Evolutionary conservation across 2,113 vertebrate genomes (phyloP).

Genomic region (Oenanthe melanoleuca): DNA sequence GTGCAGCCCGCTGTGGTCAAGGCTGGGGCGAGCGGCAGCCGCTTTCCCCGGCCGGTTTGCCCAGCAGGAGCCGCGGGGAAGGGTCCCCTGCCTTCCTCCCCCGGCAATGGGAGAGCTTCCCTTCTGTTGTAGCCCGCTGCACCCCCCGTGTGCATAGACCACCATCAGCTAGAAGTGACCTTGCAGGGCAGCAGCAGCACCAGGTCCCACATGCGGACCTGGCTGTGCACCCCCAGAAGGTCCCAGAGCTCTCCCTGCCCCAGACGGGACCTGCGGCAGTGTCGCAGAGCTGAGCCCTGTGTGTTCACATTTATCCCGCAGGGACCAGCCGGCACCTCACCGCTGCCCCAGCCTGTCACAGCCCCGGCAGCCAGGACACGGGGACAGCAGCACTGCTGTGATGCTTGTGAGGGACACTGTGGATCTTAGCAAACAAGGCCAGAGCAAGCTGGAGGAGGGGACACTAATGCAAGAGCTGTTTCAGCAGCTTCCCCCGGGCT

Average conservation of each 20-base stretch:
- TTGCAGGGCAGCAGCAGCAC: neutral
- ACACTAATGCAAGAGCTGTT: neutral
- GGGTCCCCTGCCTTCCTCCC: neutral
- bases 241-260: accelerated
- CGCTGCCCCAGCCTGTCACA: neutral
- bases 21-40: neutral
- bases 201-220: neutral
- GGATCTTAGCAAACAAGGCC: neutral
- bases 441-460: neutral
- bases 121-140: accelerated
- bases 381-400: neutral
- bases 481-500: neutral
- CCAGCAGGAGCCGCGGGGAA: accelerated
- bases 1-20: conserved; percentile 5
- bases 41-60: neutral
- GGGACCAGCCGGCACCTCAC: neutral
- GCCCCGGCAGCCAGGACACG: accelerated
- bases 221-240: too few relatives aligned
- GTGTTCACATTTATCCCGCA: accelerated
- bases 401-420: accelerated
- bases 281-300: accelerated
- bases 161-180: neutral
- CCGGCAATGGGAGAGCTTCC: accelerated
- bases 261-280: neutral
- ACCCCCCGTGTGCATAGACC: neutral